These are phyloP conservation scores for Festucalex cinctus DNA, from an alignment of 2,113 vertebrate species.

Conservation along the genomic window DNA sequence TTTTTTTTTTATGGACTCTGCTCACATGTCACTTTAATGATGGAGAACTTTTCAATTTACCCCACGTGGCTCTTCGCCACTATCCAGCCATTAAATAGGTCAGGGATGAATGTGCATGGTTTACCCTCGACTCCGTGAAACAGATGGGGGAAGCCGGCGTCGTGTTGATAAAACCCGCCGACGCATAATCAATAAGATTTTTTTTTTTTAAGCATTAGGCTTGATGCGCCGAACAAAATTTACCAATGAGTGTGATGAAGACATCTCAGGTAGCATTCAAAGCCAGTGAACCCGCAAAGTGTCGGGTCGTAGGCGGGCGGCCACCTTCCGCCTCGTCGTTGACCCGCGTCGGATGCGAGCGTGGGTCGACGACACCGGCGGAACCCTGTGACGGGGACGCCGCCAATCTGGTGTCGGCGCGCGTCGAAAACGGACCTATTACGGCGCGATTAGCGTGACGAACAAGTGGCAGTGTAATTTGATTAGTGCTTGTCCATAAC, in stretches of 20 bases:
- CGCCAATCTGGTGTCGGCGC: constrained; percentile 44
- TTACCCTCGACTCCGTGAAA: constrained; percentile 49
- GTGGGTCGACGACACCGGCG: constrained; percentile 68
- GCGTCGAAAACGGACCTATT: constrained; percentile 50
- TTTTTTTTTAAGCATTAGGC: neutral
- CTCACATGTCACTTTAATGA: constrained; percentile 72
- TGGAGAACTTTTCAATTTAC: constrained; percentile 74
- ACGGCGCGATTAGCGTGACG: constrained; percentile 52
- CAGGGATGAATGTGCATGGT: constrained; percentile 72
- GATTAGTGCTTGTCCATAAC: constrained; percentile 27
- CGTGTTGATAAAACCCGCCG: constrained; percentile 46
- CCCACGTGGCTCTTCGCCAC: constrained; percentile 60
- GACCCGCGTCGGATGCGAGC: constrained; percentile 53
- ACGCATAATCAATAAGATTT: constrained; percentile 44
- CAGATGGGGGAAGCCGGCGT: constrained; percentile 43
- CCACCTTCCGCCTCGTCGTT: constrained; percentile 23
- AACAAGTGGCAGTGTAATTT: constrained; percentile 45
- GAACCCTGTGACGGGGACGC: constrained; percentile 56
- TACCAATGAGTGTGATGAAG: constrained; percentile 43
- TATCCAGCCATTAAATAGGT: constrained; percentile 77
- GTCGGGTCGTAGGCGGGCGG: constrained; percentile 43
- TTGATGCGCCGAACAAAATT: neutral
- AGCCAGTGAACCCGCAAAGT: constrained; percentile 64
- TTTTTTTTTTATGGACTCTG: constrained; percentile 67
- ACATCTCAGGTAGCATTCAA: constrained; percentile 58